Conservation (phyloP, 2,113 vertebrate species). For the Misgurnus anguillicaudatus region DNA sequence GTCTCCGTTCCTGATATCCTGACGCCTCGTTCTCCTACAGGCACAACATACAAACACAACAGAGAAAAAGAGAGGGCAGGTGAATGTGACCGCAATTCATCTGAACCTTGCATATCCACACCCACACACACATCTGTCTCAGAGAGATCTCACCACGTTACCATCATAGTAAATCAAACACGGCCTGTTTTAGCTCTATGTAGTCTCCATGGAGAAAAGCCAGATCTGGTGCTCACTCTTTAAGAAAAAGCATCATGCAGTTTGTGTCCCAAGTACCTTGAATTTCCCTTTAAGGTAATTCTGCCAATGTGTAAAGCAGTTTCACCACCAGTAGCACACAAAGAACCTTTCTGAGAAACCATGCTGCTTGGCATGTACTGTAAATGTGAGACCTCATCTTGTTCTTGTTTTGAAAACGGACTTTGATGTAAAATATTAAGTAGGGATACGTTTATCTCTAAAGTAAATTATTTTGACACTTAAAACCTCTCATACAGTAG, state of each 20-base stretch:
- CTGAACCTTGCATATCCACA: background rate
- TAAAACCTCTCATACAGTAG: too few species aligned
- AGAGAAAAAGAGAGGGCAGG: conserved; percentile 1
- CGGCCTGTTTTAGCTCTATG: conserved; percentile 37
- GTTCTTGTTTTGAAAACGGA: background rate
- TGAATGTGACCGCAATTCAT: background rate
- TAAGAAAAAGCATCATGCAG: conserved; percentile 33
- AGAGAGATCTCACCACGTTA: conserved; percentile 10
- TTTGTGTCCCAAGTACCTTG: conserved; percentile 19
- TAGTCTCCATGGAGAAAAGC: conserved; percentile 32
- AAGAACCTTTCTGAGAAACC: conserved; percentile 8
- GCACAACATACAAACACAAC: conserved; percentile 49
- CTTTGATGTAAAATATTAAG: background rate
- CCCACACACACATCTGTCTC: background rate
- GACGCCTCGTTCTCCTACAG: conserved; percentile 89
- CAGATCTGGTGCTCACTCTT: conserved; percentile 3
- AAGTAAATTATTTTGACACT: background rate
- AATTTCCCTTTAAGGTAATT: conserved; percentile 41
- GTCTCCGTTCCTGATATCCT: conserved; percentile 97
- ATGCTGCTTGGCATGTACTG: background rate
- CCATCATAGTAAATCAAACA: conserved; percentile 7
- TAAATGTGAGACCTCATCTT: background rate
- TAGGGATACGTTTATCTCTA: background rate
- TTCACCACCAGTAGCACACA: background rate
- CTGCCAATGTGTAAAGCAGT: conserved; percentile 4